These are phyloP conservation scores for Sphecodes monilicornis DNA, from an alignment of 2,888 invertebrate genomes.

Conservation along the genomic window DNA sequence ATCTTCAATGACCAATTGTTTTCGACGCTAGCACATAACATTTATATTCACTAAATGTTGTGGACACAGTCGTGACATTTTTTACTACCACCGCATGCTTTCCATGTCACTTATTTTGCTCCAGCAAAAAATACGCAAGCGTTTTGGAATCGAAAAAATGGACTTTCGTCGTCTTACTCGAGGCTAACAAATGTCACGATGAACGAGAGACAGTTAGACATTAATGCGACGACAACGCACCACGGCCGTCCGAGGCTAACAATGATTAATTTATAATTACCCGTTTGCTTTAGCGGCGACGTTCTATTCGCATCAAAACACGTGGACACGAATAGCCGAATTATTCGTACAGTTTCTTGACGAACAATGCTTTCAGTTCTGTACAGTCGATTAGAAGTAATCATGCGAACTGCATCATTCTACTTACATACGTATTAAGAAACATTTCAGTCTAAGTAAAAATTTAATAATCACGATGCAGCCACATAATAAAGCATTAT, in stretches of 20 bases:
- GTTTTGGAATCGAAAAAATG: conserved; percentile 2
- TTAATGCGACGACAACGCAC: conserved; percentile 23
- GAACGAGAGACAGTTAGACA: conserved; percentile 21
- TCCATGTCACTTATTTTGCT: background rate
- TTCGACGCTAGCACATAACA: background rate
- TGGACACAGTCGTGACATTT: conserved; percentile 38
- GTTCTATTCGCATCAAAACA: conserved; percentile 33
- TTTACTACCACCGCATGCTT: background rate
- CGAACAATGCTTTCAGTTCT: conserved; percentile 16
- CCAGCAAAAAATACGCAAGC: background rate
- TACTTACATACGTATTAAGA: conserved; percentile 24
- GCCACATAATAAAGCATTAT: conserved; percentile 22
- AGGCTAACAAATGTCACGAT: conserved; percentile 12
- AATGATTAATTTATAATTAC: conserved; percentile 67
- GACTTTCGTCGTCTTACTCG: conserved; percentile 12
- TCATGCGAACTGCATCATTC: conserved; percentile 14
- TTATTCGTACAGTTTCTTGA: conserved; percentile 14
- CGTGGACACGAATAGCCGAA: conserved; percentile 25
- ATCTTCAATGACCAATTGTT: background rate
- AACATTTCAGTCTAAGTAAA: conserved; percentile 24
- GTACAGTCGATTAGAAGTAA: conserved; percentile 35
- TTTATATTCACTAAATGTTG: background rate
- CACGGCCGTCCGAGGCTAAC: conserved; percentile 76
- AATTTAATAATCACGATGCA: conserved; percentile 29
- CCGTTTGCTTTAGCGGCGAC: background rate